Evolutionary conservation across 2,888 invertebrate species (phyloP).

Genomic region (Crocallis elinguaria): DNA sequence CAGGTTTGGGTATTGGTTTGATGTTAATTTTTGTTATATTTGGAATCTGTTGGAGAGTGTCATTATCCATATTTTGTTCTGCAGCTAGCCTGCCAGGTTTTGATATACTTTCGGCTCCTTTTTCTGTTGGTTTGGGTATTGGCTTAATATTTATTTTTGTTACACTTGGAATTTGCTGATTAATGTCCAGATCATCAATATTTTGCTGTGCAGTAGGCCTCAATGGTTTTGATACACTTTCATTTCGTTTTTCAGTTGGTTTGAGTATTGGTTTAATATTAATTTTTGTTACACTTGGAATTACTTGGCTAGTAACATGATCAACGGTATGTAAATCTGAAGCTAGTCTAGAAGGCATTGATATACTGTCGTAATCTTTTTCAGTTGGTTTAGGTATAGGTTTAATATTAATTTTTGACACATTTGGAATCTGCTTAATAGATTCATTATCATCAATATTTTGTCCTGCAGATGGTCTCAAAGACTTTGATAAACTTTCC

Average conservation of each 20-base stretch:
- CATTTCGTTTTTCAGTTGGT: constrained; percentile 52
- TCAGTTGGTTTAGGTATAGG: constrained; percentile 66
- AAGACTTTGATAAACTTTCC: constrained; percentile 35
- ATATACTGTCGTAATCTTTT: constrained; percentile 50
- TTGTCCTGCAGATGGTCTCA: neutral
- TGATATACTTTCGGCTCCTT: constrained; percentile 47
- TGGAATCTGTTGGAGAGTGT: constrained; percentile 51
- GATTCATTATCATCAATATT: constrained; percentile 30
- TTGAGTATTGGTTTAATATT: constrained; percentile 76
- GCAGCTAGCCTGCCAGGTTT: neutral
- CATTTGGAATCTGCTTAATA: constrained; percentile 53
- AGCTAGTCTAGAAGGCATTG: neutral
- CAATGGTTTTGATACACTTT: constrained; percentile 31
- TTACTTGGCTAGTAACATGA: constrained; percentile 43
- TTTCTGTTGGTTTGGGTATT: constrained; percentile 59
- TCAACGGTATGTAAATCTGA: constrained; percentile 9
- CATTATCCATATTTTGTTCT: constrained; percentile 22
- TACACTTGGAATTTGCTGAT: constrained; percentile 56
- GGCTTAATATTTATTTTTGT: constrained; percentile 75
- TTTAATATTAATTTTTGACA: constrained; percentile 71
- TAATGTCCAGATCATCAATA: constrained; percentile 30
- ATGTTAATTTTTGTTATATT: constrained; percentile 67
- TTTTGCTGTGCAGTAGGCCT: neutral
- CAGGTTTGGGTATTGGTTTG: constrained; percentile 73
- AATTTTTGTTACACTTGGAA: constrained; percentile 63